These are phyloP conservation scores for Brachypodius melanocephalos DNA, from an alignment of 2,113 vertebrate species.

Conservation along the genomic window DNA sequence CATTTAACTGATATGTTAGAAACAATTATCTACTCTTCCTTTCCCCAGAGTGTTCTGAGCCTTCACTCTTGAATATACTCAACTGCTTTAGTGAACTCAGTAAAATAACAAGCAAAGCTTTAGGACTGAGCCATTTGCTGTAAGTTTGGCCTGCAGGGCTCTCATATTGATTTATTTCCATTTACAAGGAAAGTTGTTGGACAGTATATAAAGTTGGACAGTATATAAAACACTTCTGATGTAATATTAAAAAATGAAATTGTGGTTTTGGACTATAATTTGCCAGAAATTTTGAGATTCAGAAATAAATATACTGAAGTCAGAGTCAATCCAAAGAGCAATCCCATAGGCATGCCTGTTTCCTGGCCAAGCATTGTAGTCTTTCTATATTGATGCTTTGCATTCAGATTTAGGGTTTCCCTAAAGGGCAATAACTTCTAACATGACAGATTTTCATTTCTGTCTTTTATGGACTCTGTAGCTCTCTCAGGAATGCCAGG, in stretches of 20 bases:
- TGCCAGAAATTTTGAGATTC: background rate
- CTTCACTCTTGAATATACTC: background rate
- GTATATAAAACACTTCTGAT: background rate
- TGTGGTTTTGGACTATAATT: background rate
- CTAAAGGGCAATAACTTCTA: background rate
- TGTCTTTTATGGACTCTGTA: background rate
- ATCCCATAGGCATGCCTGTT: background rate
- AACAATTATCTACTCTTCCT: background rate
- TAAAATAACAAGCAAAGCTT: background rate
- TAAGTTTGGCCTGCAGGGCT: background rate
- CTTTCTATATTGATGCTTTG: background rate
- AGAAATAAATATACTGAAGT: background rate
- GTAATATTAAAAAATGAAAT: conserved; percentile 14
- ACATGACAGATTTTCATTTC: conserved; percentile 7
- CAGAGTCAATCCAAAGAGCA: conserved; percentile 21
- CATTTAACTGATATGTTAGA: background rate
- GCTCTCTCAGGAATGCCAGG: background rate
- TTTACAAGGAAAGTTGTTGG: background rate
- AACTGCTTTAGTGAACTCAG: background rate
- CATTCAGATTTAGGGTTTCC: background rate
- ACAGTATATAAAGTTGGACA: background rate
- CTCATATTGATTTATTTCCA: background rate
- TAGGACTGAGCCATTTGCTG: background rate
- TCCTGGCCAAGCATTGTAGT: background rate
- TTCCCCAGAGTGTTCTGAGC: background rate